A percentile compares a stretch with the other conserved stretches of the same genome.
phyloP scores from a whole-genome alignment of 2,888 invertebrate species.

The Archaeoteleia sp. region DNA sequence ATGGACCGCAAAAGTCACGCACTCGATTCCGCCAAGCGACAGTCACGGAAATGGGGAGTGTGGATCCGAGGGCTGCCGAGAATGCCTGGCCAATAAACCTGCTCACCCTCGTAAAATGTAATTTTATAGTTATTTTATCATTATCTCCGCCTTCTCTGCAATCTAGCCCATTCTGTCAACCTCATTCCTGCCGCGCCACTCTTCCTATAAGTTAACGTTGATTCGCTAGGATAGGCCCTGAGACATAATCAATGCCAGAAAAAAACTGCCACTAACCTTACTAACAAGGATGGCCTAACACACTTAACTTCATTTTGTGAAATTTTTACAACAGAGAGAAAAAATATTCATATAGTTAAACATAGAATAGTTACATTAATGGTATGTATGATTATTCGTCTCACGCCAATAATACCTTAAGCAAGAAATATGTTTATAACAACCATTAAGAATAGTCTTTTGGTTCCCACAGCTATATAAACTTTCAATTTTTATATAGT shows the following conservation, averaged over 20 bases:
- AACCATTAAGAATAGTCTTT: too few relatives aligned
- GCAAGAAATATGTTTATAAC: too few relatives aligned
- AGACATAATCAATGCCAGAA: background rate
- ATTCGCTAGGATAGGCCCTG: background rate
- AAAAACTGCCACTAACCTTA: background rate
- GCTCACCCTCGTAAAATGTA: slow-evolving; percentile 61
- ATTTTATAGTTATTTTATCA: slow-evolving; percentile 67
- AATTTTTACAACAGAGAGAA: too few relatives aligned
- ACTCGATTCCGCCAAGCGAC: slow-evolving; percentile 9
- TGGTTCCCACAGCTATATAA: too few relatives aligned
- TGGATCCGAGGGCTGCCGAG: slow-evolving; percentile 41
- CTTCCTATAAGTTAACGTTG: background rate
- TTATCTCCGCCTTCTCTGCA: slow-evolving; percentile 54
- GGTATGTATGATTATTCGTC: too few relatives aligned
- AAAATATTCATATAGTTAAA: too few relatives aligned
- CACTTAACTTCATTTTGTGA: too few relatives aligned
- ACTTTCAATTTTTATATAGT: too few relatives aligned
- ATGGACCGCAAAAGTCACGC: slow-evolving; percentile 9
- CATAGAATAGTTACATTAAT: too few relatives aligned
- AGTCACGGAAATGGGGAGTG: slow-evolving; percentile 33
- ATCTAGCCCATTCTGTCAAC: slow-evolving; percentile 4
- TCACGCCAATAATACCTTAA: too few relatives aligned
- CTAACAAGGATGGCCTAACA: too few relatives aligned
- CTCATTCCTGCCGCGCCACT: background rate
- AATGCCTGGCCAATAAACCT: slow-evolving; percentile 60